Evolutionary conservation across 2,113 vertebrate species (phyloP), one percentile per base, ranked within the genome.

Genomic region (Scatophagus argus): DNA sequence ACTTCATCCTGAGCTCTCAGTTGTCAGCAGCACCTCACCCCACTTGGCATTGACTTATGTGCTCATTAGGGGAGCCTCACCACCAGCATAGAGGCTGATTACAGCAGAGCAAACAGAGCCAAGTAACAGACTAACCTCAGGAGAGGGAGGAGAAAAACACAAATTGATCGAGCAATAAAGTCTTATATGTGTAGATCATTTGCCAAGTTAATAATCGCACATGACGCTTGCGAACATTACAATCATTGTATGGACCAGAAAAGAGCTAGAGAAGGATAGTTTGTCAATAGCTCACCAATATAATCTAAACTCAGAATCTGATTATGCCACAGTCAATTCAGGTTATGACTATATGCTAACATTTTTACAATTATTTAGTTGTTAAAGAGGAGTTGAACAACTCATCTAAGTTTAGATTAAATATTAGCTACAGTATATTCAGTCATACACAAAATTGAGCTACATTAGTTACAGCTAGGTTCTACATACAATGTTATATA

Each of bases 11-110:
- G 5, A 78, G 75, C 82, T 82, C 64, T 69, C 51, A 27, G 62
- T 51, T 76, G 88, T 80, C 86, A 81, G 83, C 85, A 82, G 82
- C 63, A 85, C 84, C 74, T 86, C 86, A 85, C 82, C 71, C 71
- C 78, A 85, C 80, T 87, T 87, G 85, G 84, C 73, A 85, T 68
- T 77, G 81, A 79, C 74, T 81, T 79, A 29, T 71, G 61, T 63
- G 44, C 44, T 82, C 67, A 88, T 79, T 74, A 76, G 25, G 67
- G 62, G 77, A 74, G 66, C 38, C 68, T 86, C 70, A 61, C 52
- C 75, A 66, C 62, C 66, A 70, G 72, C 39, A 78, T 54, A 70
- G 13, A 75, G 55, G 67, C 66, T 25, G 72, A 70, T 70, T 74
- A 72, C 56, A 77, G 52, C 62, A 36, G 19, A 64, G 64, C 75